Conservation (phyloP, 2,888 invertebrate species). For the Cheilosia pagana region DNA sequence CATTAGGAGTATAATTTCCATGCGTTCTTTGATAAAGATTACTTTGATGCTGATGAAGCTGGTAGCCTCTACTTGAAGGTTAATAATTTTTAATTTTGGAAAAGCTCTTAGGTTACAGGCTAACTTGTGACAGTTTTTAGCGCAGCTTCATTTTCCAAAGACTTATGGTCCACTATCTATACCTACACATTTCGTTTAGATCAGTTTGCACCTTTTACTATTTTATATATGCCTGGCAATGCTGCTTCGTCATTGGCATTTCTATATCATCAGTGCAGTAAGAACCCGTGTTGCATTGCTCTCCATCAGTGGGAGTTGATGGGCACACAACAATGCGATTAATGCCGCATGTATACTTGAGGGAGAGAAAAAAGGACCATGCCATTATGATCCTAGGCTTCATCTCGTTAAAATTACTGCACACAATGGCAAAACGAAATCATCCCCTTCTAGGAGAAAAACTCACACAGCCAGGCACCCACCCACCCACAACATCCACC, state of each 20-base stretch:
- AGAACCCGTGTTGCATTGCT: conserved; percentile 24
- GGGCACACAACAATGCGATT: conserved; percentile 51
- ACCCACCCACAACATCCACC: conserved; percentile 32
- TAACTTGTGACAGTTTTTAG: no score
- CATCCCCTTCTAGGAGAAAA: conserved; percentile 10
- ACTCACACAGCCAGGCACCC: conserved; percentile 36
- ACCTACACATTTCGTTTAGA: no score
- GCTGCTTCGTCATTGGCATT: conserved; percentile 30
- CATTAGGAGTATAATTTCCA: no score
- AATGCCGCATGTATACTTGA: conserved; percentile 59
- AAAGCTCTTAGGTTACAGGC: no score
- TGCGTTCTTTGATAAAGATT: no score
- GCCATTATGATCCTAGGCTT: conserved; percentile 77
- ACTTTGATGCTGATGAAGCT: no score
- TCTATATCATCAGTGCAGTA: conserved; percentile 11
- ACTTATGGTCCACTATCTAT: no score
- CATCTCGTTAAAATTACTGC: conserved; percentile 82
- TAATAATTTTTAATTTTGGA: no score
- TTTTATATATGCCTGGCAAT: conserved; percentile 30
- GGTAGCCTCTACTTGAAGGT: no score
- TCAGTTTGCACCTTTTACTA: not conserved
- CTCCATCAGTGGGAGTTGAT: conserved; percentile 49
- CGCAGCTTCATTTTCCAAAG: no score
- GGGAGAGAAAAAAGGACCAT: conserved; percentile 57
- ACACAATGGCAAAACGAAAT: conserved; percentile 75